Percentiles rank a stretch among this genome's conserved stretches.
Evolutionary conservation across 1,140 invertebrate genomes (phyloP).

Genomic region (Andricus grossulariae): DNA sequence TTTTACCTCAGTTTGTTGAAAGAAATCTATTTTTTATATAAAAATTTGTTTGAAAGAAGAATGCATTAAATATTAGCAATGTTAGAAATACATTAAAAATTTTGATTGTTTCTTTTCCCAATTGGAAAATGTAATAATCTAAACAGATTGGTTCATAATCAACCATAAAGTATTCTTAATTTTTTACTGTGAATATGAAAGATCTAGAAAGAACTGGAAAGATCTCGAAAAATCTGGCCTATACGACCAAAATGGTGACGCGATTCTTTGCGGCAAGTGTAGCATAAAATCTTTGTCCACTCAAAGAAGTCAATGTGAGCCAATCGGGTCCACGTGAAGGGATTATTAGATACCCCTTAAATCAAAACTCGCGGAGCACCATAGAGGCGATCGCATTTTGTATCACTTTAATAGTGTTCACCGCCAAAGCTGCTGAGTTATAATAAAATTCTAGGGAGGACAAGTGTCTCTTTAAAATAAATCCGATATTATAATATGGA

Average conservation of each 20-base stretch:
- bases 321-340: slow-evolving; percentile 26
- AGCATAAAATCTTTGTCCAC: slow-evolving; percentile 41
- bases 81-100: too few relatives aligned
- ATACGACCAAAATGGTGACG: background rate
- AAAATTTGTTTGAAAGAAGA: too few relatives aligned
- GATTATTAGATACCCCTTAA: slow-evolving; percentile 56
- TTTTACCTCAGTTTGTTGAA: too few relatives aligned
- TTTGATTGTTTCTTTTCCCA: too few relatives aligned
- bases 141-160: too few relatives aligned
- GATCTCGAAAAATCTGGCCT: background rate
- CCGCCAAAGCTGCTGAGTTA: background rate
- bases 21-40: too few relatives aligned
- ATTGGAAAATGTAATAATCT: too few relatives aligned
- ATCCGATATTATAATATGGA: background rate
- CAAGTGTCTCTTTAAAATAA: background rate
- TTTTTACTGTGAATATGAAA: too few relatives aligned
- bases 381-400: background rate
- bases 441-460: background rate
- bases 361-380: slow-evolving; percentile 48
- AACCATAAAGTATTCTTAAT: too few relatives aligned
- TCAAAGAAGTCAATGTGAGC: background rate
- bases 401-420: background rate
- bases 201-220: too few relatives aligned
- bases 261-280: slow-evolving; percentile 31
- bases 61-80: too few relatives aligned